Percentiles rank a stretch among this genome's conserved stretches.
These are phyloP conservation scores for Chaetoderma sp. DNA, from an alignment of 2,888 invertebrate species.

Conservation along the genomic window DNA sequence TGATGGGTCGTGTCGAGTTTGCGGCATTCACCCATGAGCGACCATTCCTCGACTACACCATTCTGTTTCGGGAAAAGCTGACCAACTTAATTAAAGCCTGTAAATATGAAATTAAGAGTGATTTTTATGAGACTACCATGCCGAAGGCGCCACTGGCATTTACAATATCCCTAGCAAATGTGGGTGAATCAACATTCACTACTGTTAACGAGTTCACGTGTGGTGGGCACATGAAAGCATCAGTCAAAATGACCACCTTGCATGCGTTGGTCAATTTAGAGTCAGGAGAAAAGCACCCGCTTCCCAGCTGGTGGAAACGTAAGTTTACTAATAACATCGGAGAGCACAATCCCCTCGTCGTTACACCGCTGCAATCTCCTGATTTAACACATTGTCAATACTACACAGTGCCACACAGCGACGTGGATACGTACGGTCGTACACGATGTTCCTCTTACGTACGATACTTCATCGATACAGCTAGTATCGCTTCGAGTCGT, in stretches of 20 bases:
- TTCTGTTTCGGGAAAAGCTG: conserved; percentile 44
- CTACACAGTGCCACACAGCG: conserved; percentile 45
- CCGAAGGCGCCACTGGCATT: conserved; percentile 57
- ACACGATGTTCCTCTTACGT: conserved; percentile 52
- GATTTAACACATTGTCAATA: conserved; percentile 31
- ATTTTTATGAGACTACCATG: conserved; percentile 56
- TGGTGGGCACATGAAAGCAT: conserved; percentile 47
- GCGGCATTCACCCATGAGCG: conserved; percentile 49
- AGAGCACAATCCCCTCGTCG: conserved; percentile 15
- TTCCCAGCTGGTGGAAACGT: conserved; percentile 54
- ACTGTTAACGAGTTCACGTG: conserved; percentile 40
- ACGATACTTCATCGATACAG: conserved; percentile 47
- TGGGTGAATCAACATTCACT: conserved; percentile 51
- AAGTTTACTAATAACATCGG: conserved; percentile 34
- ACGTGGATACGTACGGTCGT: conserved; percentile 42
- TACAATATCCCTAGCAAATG: conserved; percentile 43
- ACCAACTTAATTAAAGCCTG: conserved; percentile 48
- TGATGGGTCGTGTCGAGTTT: conserved; percentile 53
- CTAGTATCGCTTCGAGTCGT: conserved; percentile 46
- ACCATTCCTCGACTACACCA: conserved; percentile 50
- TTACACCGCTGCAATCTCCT: conserved; percentile 30
- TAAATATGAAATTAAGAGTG: conserved; percentile 47
- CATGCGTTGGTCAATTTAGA: conserved; percentile 46
- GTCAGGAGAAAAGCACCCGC: conserved; percentile 33
- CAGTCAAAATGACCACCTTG: conserved; percentile 45